phyloP scores from a whole-genome alignment of 2,113 vertebrate genomes.

The Antechinus flavipes region DNA sequence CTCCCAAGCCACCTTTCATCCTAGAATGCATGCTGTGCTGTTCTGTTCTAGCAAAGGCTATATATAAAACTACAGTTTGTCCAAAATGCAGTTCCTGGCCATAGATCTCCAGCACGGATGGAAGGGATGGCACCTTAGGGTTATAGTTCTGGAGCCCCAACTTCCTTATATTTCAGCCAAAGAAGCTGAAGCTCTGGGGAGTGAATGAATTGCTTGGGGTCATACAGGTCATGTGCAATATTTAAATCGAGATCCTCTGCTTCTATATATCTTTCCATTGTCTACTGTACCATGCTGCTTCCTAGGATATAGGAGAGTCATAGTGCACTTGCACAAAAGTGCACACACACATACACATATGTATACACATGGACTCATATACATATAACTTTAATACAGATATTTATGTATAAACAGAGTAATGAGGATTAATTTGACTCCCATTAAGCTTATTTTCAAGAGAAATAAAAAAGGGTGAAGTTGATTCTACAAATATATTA shows the following conservation, averaged over 20 bases:
- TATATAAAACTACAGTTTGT: neutral
- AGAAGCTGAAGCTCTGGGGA: neutral
- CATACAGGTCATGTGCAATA: neutral
- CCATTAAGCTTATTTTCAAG: constrained; percentile 36
- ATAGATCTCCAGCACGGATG: neutral
- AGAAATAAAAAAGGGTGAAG: constrained; percentile 23
- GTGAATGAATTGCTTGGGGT: neutral
- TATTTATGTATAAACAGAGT: neutral
- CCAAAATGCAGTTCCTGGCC: neutral
- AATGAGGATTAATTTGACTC: neutral
- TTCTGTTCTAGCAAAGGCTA: neutral
- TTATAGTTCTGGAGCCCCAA: neutral
- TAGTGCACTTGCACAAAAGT: neutral
- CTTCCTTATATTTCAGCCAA: neutral
- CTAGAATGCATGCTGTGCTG: neutral
- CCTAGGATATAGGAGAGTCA: neutral
- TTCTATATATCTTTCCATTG: neutral
- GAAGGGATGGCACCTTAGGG: neutral
- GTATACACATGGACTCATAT: neutral
- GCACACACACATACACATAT: neutral
- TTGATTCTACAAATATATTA: constrained; percentile 36
- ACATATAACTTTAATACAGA: neutral
- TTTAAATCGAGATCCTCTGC: neutral
- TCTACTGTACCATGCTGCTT: neutral
- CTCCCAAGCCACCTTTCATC: neutral